Conservation (phyloP, 2,113 vertebrate genomes). For the Lethenteron reissneri region DNA sequence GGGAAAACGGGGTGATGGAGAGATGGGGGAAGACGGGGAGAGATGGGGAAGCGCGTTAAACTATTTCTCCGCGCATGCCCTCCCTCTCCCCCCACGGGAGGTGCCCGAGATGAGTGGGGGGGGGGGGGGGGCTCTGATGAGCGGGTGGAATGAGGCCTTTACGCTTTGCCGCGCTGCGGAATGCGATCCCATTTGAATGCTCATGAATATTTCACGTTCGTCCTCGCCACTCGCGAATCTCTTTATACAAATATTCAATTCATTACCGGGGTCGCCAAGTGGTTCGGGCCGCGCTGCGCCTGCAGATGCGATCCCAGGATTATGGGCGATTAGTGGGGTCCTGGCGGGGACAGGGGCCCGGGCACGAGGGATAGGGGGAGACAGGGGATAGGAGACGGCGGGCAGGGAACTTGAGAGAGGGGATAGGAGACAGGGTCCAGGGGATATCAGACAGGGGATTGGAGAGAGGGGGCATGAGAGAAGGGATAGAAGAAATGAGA, state of each 20-base stretch:
- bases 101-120: neutral
- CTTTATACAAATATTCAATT: conserved; percentile 3
- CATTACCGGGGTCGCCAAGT: neutral
- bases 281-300: neutral
- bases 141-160: conserved; percentile 5
- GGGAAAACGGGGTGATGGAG: neutral
- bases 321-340: no score
- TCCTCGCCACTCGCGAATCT: neutral
- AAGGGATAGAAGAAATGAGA: no score
- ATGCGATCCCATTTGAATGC: conserved; percentile 1
- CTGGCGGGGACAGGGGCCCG: no score
- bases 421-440: no score
- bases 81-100: neutral
- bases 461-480: no score
- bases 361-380: no score
- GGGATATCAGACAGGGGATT: no score
- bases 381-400: no score
- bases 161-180: neutral
- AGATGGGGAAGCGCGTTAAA: neutral
- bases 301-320: neutral
- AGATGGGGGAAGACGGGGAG: neutral
- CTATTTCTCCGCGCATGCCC: neutral
- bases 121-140: neutral
- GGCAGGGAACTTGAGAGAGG: no score
- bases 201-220: conserved; percentile 3